Evolutionary conservation across 2,113 vertebrate genomes (phyloP), one percentile per base, ranked within the genome.

Genomic region (Nannospalax galili): DNA sequence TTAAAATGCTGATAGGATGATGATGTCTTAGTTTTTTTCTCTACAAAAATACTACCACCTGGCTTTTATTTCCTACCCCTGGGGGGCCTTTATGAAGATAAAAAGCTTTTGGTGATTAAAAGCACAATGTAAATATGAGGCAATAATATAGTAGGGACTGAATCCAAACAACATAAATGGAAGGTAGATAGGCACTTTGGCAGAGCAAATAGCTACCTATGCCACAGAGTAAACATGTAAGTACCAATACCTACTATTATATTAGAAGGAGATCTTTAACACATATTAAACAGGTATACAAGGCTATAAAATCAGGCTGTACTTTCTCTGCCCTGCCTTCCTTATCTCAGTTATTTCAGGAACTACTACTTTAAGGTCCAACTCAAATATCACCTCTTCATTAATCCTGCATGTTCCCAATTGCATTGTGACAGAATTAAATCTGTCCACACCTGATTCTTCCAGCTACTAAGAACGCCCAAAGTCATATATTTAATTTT

Each of bases 41-140:
- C 28, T 64, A 89, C 80, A 91, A 94, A 92, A 96, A 93, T 72
- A 82, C 52, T 88, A 93, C 30, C 56, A 89, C 73, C 56, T 92
- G 73, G 58, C 70, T 92, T 96, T 88, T 95, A 93, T 92, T 96
- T 94, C 73, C 92, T 95, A 52, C 80, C 74, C 82, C 37, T 65
- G 32, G 42, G 58, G 37, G 28, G 32, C 15, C 67, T 14, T 95
- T 97, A 86, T 58, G 19, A 73, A 69, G 84, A 88, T 73, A 62
- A 95, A 92, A 93, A 52, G 40, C 77, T 86, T 87, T 94, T 97
- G 78, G 67, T 96, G 94, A 97, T 96, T 94, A 97, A 97, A 95
- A 96, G 94, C 74, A 91, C 52, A 80, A 90, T 72, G 35, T 60
- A 95, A 95, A 95, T 81, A 91, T 82, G 64, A 95, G 78, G 28